Percentiles rank a stretch among this genome's conserved stretches.
phyloP scores from a whole-genome alignment of 2,888 invertebrate species.

The Nezara viridula region DNA sequence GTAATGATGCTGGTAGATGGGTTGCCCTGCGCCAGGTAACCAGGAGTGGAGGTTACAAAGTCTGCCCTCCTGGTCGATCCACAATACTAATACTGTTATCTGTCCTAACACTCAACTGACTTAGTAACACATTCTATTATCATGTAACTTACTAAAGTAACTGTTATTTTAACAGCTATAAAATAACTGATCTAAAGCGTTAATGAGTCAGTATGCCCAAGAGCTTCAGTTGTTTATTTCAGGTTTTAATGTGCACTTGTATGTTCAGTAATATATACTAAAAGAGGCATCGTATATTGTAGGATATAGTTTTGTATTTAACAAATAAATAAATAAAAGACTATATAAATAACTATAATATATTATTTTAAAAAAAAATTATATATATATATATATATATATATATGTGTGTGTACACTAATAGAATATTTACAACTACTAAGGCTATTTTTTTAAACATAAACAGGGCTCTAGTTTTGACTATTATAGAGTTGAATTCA shows the following conservation, averaged over 20 bases:
- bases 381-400: no score
- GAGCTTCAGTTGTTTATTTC: background rate
- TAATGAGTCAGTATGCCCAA: background rate
- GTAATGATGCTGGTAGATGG: background rate
- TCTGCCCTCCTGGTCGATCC: background rate
- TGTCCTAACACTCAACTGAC: background rate
- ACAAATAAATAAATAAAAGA: background rate
- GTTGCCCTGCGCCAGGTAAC: conserved; percentile 41
- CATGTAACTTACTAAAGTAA: background rate
- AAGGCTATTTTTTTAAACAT: background rate
- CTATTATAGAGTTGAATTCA: background rate
- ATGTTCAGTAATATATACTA: background rate
- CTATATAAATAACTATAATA: background rate
- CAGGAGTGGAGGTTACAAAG: background rate
- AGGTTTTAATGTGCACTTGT: background rate
- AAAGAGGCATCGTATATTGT: background rate
- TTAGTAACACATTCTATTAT: background rate
- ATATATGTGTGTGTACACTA: no score
- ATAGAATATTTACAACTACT: background rate
- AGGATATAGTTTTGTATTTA: background rate
- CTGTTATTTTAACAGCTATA: background rate
- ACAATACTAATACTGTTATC: conserved; percentile 31
- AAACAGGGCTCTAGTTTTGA: no score
- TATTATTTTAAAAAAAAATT: background rate
- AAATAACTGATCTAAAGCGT: background rate